Conservation (phyloP, 2,113 vertebrate genomes). For the Motacilla alba region DNA sequence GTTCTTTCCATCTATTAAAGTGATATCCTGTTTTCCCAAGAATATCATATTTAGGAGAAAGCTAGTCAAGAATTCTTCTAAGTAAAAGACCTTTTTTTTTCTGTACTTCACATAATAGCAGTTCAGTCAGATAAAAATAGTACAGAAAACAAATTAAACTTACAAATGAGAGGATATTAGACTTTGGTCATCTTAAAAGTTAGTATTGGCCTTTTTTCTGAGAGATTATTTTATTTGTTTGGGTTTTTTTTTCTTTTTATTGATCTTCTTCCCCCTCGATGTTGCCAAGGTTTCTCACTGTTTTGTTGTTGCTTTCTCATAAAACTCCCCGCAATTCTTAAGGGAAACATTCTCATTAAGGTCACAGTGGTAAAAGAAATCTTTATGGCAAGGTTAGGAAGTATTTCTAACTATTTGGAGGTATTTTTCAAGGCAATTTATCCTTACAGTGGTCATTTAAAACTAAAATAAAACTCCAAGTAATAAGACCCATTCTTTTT, state of each 20-base stretch:
- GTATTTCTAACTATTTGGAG: constrained; percentile 1
- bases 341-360: constrained; percentile 34
- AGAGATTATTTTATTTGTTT: neutral
- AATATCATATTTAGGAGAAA: constrained; percentile 54
- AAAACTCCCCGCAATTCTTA: neutral
- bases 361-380: constrained; percentile 2
- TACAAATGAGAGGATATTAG: constrained; percentile 57
- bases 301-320: constrained; percentile 37
- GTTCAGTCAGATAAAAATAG: constrained; percentile 56
- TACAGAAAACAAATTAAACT: constrained; percentile 60
- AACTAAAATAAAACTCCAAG: neutral
- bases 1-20: constrained; percentile 59
- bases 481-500: constrained; percentile 30
- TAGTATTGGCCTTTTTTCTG: constrained; percentile 46
- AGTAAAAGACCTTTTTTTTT: constrained; percentile 13
- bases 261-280: neutral
- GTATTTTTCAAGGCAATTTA: constrained; percentile 33
- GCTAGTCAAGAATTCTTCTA: constrained; percentile 32
- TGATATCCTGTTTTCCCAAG: constrained; percentile 67
- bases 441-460: constrained; percentile 24
- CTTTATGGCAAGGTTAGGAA: constrained; percentile 3
- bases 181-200: constrained; percentile 45
- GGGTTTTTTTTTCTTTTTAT: neutral
- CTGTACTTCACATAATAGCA: constrained; percentile 31
- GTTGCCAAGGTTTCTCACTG: constrained; percentile 1